These are phyloP conservation scores for Gila orcuttii DNA, from an alignment of 2,113 vertebrate species.

Conservation along the genomic window DNA sequence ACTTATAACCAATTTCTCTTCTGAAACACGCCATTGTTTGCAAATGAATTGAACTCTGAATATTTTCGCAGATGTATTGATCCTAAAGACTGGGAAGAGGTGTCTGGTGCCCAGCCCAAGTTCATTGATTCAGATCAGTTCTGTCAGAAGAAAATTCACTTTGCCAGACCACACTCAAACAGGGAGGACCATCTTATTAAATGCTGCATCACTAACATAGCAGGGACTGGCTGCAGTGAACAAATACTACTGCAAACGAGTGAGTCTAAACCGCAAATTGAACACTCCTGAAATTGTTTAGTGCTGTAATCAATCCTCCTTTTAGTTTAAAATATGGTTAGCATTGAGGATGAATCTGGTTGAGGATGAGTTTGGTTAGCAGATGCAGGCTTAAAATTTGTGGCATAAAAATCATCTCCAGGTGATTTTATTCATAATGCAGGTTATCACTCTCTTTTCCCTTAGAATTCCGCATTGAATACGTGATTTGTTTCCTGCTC, in stretches of 20 bases:
- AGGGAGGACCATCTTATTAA: constrained; percentile 61
- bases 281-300: background rate
- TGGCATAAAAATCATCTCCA: too few relatives aligned
- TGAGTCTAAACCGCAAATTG: background rate
- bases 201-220: constrained; percentile 81
- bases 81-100: constrained; percentile 46
- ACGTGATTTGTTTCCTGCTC: constrained; percentile 29
- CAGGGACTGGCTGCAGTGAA: constrained; percentile 69
- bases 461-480: constrained; percentile 17
- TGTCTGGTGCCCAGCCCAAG: background rate
- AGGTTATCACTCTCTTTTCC: constrained; percentile 9
- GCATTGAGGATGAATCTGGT: background rate
- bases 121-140: constrained; percentile 45
- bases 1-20: too few relatives aligned
- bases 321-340: background rate
- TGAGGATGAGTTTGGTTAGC: background rate
- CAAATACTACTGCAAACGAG: background rate
- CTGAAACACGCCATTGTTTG: too few relatives aligned
- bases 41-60: constrained; percentile 3
- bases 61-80: constrained; percentile 54
- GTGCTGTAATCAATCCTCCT: background rate
- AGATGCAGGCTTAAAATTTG: too few relatives aligned
- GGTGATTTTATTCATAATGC: background rate
- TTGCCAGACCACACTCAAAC: constrained; percentile 61
- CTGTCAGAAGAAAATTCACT: constrained; percentile 76